Evolutionary conservation across 2,888 invertebrate species (phyloP).

Genomic region (Polia nebulosa): DNA sequence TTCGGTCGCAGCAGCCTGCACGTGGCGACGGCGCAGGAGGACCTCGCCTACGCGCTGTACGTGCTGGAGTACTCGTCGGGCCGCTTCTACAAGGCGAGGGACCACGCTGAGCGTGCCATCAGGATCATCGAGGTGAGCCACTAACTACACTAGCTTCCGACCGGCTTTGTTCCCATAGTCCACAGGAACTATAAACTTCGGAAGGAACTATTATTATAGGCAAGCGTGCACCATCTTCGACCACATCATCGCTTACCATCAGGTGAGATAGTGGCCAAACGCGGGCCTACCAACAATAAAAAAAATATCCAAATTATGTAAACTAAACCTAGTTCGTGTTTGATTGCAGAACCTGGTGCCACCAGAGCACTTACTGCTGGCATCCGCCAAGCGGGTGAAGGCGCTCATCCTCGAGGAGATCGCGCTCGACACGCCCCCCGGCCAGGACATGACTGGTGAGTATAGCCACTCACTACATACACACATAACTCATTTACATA

Average conservation of each 20-base stretch:
- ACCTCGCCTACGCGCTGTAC: conserved; percentile 97
- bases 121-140: conserved; percentile 50
- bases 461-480: not conserved
- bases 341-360: conserved; percentile 93
- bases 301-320: no score
- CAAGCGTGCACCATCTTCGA: no score
- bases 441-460: conserved; percentile 83
- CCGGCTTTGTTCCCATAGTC: no score
- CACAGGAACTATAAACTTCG: no score
- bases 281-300: no score
- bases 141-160: no score
- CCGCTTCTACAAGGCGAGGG: conserved; percentile 95
- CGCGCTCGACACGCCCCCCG: conserved; percentile 94
- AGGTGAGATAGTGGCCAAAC: no score
- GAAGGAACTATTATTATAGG: no score
- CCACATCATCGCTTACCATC: no score
- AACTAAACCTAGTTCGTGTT: no score
- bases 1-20: conserved; percentile 96
- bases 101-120: conserved; percentile 96
- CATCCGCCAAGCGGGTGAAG: conserved; percentile 97
- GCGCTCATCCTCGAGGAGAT: conserved; percentile 98
- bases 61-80: conserved; percentile 98
- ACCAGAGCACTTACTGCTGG: conserved; percentile 95
- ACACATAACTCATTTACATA: no score
- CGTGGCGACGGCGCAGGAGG: conserved; percentile 97